Percentiles rank a stretch among this genome's conserved stretches.
Conservation (phyloP, 2,113 vertebrate genomes). For the Pelobates fuscus region DNA sequence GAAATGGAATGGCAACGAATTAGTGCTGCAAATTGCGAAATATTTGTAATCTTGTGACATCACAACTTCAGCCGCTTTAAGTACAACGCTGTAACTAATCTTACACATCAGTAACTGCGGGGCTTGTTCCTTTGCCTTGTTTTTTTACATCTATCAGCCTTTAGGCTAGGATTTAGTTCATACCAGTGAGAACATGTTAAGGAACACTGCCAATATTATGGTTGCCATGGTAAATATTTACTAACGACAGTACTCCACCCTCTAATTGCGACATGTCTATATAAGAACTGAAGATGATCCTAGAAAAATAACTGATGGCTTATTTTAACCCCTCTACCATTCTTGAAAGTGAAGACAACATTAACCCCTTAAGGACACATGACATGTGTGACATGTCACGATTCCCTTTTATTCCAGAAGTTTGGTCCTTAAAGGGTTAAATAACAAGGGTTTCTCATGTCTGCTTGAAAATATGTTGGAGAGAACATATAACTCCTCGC, state of each 20-base stretch:
- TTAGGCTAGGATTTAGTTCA: background rate
- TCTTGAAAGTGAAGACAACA: no score
- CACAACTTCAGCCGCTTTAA: background rate
- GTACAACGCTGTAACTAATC: background rate
- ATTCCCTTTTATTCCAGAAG: no score
- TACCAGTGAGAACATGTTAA: constrained; percentile 6
- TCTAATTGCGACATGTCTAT: background rate
- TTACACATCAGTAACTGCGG: background rate
- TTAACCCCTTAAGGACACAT: no score
- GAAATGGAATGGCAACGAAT: no score
- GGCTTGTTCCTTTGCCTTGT: background rate
- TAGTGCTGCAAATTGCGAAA: no score
- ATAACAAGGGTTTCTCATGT: no score
- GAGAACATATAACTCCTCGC: no score
- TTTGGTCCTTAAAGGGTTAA: no score
- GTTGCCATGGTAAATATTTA: constrained; percentile 40
- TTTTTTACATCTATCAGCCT: background rate
- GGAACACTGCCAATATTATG: constrained; percentile 14
- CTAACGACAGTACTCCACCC: background rate
- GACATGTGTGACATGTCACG: no score
- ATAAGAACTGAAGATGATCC: background rate
- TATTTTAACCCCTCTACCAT: background rate
- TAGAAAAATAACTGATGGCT: background rate
- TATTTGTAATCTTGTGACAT: background rate
- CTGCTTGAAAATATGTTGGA: no score